Evolutionary conservation across 2,113 vertebrate genomes (phyloP).

Genomic region (Hipposideros armiger): DNA sequence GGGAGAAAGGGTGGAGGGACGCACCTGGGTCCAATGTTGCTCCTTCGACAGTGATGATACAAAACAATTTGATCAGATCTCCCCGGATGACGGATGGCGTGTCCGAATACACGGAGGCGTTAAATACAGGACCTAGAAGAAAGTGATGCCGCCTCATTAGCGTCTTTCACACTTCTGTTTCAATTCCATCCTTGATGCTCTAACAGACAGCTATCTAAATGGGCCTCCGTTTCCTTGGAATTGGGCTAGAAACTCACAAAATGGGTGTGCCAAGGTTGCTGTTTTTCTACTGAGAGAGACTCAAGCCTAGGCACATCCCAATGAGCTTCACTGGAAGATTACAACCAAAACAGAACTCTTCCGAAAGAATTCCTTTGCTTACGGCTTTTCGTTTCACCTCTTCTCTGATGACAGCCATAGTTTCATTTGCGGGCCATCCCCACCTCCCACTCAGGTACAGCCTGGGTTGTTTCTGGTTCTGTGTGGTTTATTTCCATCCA

Average conservation of each 20-base stretch:
- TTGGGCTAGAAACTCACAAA: not conserved
- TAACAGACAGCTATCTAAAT: not conserved
- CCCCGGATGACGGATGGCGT: conserved; percentile 90
- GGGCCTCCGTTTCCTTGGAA: not conserved
- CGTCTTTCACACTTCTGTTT: not conserved
- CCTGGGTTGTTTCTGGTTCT: not conserved
- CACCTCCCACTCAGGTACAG: too few species aligned
- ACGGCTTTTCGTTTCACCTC: not conserved
- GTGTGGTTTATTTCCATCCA: not conserved
- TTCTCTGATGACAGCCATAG: not conserved
- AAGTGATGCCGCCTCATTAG: not conserved
- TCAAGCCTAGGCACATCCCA: not conserved
- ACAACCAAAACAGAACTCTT: not conserved
- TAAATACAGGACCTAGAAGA: conserved; percentile 92
- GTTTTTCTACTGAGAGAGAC: not conserved
- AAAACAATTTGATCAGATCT: conserved; percentile 94
- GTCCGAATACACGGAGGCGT: conserved; percentile 91
- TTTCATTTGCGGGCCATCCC: not conserved
- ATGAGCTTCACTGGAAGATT: not conserved
- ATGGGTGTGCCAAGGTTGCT: not conserved
- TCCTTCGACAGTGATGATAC: conserved; percentile 90
- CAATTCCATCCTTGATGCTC: not conserved
- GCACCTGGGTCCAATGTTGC: conserved; percentile 90
- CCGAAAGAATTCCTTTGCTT: not conserved
- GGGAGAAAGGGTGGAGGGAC: not conserved